Evolutionary conservation across 1,140 invertebrate genomes (phyloP).

Genomic region (Euschistus heros): DNA sequence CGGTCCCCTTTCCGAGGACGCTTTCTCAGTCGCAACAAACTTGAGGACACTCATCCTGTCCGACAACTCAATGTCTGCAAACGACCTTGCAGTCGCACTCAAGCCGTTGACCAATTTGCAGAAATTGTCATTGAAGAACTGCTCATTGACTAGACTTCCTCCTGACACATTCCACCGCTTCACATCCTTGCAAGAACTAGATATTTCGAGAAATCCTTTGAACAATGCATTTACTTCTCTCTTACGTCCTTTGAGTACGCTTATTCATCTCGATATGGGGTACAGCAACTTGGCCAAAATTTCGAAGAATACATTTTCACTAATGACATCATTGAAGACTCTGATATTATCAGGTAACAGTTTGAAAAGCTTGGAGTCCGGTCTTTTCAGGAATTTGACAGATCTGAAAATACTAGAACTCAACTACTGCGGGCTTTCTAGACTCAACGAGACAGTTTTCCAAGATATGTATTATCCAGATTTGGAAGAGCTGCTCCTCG

Average conservation of each 20-base stretch:
- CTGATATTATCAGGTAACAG: slow-evolving; percentile 57
- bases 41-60: slow-evolving; percentile 51
- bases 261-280: slow-evolving; percentile 61
- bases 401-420: slow-evolving; percentile 53
- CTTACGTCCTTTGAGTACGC: slow-evolving; percentile 49
- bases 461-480: slow-evolving; percentile 51
- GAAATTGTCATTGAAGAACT: slow-evolving; percentile 54
- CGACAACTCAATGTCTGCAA: slow-evolving; percentile 54
- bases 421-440: slow-evolving; percentile 52
- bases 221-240: slow-evolving; percentile 54
- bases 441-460: slow-evolving; percentile 51
- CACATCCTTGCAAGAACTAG: slow-evolving; percentile 40
- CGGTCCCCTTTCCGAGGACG: slow-evolving; percentile 51
- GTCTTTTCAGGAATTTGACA: slow-evolving; percentile 55
- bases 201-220: slow-evolving; percentile 34
- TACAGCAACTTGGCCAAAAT: slow-evolving; percentile 56
- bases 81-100: slow-evolving; percentile 52
- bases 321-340: slow-evolving; percentile 54
- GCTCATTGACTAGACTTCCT: slow-evolving; percentile 48
- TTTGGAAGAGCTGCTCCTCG: slow-evolving; percentile 53
- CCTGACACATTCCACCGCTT: slow-evolving; percentile 51
- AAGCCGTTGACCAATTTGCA: slow-evolving; percentile 51
- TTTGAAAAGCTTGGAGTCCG: slow-evolving; percentile 51
- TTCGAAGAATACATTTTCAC: slow-evolving; percentile 51
- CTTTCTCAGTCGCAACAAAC: slow-evolving; percentile 55